Evolutionary conservation across 2,888 invertebrate species (phyloP), one percentile per base, ranked within the genome.

Genomic region (Gari tellinella): DNA sequence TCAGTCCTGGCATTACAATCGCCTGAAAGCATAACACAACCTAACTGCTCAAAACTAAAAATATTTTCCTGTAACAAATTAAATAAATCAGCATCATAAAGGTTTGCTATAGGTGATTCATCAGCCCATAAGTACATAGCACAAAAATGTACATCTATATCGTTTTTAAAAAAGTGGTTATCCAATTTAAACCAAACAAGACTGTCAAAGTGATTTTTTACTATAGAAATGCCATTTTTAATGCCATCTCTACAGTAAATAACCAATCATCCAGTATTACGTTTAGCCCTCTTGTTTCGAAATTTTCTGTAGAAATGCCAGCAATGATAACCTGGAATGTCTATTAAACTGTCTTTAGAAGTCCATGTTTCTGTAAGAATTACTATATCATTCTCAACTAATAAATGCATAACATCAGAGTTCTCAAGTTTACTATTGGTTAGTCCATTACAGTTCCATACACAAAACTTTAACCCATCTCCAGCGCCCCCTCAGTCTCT

Each of bases 391-490:
- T 37, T 4, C 4, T 37, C 38, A 8, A 7, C 23, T 12, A 53
- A 17, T 8, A 38, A 19, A 7, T 53, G 14, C n/a, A 53, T 3
- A 53, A 53, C 8, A 17, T 53, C 53, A 37, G 5, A 12, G 8
- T 31, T 38, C 5, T 31, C 31, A n/a, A n/a, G 26, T 19, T 53
- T 53, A 12, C 26, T 15, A 8, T n/a, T 17, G 14, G 7, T 53
- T 37, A 53, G n/a, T 7, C 53, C 53, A 38, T 53, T 53, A 10
- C 26, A 26, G 23, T 53, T 53, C 53, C 53, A 53, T 23, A 15
- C 14, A 5, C 4, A 17, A 3, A 49, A 4, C 17, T 21, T 49
- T 19, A 49, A 25, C 26, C 31, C 31, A n/a, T n/a, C n/a, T n/a
- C 25, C 25, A 15, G 23, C 23, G 49, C 19, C 49, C 15, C 49